Percentiles rank a stretch among this genome's conserved stretches.
Evolutionary conservation across 2,888 invertebrate genomes (phyloP).

Genomic region (Agrilus mali): DNA sequence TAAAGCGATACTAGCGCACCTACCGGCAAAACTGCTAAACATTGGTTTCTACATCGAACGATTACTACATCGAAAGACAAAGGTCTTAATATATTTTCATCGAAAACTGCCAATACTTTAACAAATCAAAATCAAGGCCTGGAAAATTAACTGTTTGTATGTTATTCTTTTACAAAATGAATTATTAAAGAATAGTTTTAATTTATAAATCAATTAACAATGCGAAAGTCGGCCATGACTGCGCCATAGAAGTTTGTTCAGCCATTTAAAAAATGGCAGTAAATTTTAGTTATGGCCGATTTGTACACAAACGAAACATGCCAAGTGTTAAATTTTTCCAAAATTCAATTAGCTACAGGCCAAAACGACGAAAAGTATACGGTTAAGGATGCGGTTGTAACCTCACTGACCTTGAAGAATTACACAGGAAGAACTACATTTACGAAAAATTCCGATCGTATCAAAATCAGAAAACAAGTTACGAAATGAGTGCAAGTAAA

Average conservation of each 20-base stretch:
- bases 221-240: constrained; percentile 12
- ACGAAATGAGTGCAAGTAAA: constrained; percentile 1
- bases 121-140: no score
- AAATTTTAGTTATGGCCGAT: constrained; percentile 26
- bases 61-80: no score
- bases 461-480: neutral
- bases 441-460: neutral
- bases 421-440: neutral
- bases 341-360: neutral
- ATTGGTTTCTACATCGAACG: no score
- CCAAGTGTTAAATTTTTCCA: neutral
- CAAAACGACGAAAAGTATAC: no score
- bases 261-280: constrained; percentile 33
- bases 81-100: no score
- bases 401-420: constrained; percentile 3
- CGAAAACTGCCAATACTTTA: no score
- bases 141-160: no score
- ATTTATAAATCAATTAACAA: no score
- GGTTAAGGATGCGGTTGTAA: neutral
- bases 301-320: constrained; percentile 20
- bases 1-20: no score
- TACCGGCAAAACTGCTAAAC: no score
- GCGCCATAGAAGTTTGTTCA: constrained; percentile 14
- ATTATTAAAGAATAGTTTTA: no score
- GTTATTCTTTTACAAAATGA: no score